These are phyloP conservation scores for Clostera curtula DNA, from an alignment of 2,888 invertebrate species.

Conservation along the genomic window DNA sequence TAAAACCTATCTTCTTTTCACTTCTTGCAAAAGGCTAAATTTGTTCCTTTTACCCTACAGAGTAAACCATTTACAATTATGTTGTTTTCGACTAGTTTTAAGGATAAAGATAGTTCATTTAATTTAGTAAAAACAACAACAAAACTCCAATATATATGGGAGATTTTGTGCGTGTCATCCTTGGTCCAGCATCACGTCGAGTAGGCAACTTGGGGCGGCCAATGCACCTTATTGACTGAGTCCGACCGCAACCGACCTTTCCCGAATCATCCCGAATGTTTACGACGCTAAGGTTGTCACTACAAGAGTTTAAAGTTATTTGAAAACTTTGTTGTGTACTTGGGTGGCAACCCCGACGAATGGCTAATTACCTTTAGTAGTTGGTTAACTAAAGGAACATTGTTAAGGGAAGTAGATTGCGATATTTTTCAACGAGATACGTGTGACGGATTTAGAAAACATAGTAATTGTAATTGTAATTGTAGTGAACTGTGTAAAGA, in stretches of 20 bases:
- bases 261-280: slow-evolving; percentile 39
- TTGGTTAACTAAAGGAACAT: slow-evolving; percentile 25
- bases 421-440: too few relatives aligned
- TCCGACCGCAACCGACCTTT: slow-evolving; percentile 43
- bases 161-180: slow-evolving; percentile 22
- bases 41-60: too few relatives aligned
- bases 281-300: slow-evolving; percentile 42
- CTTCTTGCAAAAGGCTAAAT: too few relatives aligned
- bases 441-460: too few relatives aligned
- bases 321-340: slow-evolving; percentile 36
- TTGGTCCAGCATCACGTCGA: slow-evolving; percentile 35
- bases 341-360: slow-evolving; percentile 18
- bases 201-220: slow-evolving; percentile 64
- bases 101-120: not conserved
- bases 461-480: too few relatives aligned
- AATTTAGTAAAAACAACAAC: slow-evolving; percentile 3
- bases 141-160: slow-evolving; percentile 17
- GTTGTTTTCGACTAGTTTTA: too few relatives aligned
- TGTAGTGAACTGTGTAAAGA: too few relatives aligned
- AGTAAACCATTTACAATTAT: too few relatives aligned
- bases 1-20: too few relatives aligned
- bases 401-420: too few relatives aligned
- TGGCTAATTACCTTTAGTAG: slow-evolving; percentile 37
- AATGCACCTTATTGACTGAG: slow-evolving; percentile 64
- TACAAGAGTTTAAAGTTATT: slow-evolving; percentile 45